A percentile compares a stretch with the other conserved stretches of the same genome.
Conservation (phyloP, 2,888 invertebrate species). For the Petrophora chlorosata region DNA sequence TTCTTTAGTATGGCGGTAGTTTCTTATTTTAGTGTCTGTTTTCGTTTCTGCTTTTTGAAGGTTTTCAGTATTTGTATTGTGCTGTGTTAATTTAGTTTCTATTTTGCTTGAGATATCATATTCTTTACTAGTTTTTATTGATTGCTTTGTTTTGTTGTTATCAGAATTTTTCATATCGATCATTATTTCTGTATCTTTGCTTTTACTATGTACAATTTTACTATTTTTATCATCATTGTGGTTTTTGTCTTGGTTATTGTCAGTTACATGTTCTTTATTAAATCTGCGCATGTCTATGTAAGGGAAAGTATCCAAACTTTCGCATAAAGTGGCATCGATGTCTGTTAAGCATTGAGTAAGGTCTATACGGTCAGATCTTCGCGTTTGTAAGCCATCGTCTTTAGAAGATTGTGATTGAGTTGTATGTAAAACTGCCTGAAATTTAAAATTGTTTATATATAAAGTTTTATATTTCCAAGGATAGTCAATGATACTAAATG, state of each 20-base stretch:
- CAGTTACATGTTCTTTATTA: background rate
- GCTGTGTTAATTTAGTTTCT: background rate
- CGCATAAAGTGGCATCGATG: constrained; percentile 1
- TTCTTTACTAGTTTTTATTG: background rate
- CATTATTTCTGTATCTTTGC: no score
- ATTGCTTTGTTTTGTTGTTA: background rate
- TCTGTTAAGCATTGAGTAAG: constrained; percentile 5
- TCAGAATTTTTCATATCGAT: background rate
- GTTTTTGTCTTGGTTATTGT: background rate
- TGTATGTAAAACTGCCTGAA: constrained; percentile 1
- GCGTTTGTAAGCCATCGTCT: background rate
- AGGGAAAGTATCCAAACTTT: background rate
- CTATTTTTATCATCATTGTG: background rate
- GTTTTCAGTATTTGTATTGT: background rate
- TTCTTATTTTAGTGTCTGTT: background rate
- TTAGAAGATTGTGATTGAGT: background rate
- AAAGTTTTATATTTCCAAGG: no score
- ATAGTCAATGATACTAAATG: no score
- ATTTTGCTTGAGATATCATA: background rate
- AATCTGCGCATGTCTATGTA: background rate
- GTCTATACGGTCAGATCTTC: background rate
- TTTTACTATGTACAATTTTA: background rate
- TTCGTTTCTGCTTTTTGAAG: background rate
- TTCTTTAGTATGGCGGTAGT: constrained; percentile 9
- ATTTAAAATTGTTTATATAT: background rate